Percentiles rank a stretch among this genome's conserved stretches.
Evolutionary conservation across 1,140 invertebrate species (phyloP).

Genomic region (Diabrotica undecimpunctata): DNA sequence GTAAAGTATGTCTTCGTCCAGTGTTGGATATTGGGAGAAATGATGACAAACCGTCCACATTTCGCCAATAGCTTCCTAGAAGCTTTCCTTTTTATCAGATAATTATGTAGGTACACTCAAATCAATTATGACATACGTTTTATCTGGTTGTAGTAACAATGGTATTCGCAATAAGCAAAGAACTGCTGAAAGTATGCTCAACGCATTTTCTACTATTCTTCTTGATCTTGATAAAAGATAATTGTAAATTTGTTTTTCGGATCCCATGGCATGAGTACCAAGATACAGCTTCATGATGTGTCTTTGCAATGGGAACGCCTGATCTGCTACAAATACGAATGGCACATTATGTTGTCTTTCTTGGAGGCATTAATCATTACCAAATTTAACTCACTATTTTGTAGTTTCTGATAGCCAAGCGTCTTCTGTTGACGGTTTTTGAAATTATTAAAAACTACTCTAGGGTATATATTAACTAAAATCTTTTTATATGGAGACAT

Average conservation of each 20-base stretch:
- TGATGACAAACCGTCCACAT: constrained; percentile 3
- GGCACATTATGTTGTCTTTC: constrained; percentile 25
- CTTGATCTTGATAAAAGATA: too few relatives aligned
- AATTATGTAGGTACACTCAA: too few relatives aligned
- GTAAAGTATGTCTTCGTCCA: too few relatives aligned
- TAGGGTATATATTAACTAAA: constrained; percentile 5
- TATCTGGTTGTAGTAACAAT: constrained; percentile 11
- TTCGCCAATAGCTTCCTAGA: background rate
- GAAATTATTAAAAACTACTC: constrained; percentile 1
- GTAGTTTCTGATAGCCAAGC: constrained; percentile 23
- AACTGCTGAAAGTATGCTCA: constrained; percentile 12
- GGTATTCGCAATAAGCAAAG: constrained; percentile 10
- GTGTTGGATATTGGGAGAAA: constrained; percentile 2
- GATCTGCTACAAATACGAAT: too few relatives aligned
- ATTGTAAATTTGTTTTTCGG: too few relatives aligned
- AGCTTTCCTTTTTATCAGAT: constrained; percentile 18
- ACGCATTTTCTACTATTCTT: too few relatives aligned
- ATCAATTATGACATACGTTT: constrained; percentile 1
- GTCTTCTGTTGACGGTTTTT: constrained; percentile 33
- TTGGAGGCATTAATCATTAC: constrained; percentile 23
- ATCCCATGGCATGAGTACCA: too few relatives aligned
- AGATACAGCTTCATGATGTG: too few relatives aligned
- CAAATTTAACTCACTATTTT: constrained; percentile 33
- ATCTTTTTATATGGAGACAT: background rate
- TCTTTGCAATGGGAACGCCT: too few relatives aligned